Percentiles rank a stretch among this genome's conserved stretches.
These are phyloP conservation scores for Fundulus diaphanus DNA, from an alignment of 2,797 vertebrate genomes.

Conservation along the genomic window DNA sequence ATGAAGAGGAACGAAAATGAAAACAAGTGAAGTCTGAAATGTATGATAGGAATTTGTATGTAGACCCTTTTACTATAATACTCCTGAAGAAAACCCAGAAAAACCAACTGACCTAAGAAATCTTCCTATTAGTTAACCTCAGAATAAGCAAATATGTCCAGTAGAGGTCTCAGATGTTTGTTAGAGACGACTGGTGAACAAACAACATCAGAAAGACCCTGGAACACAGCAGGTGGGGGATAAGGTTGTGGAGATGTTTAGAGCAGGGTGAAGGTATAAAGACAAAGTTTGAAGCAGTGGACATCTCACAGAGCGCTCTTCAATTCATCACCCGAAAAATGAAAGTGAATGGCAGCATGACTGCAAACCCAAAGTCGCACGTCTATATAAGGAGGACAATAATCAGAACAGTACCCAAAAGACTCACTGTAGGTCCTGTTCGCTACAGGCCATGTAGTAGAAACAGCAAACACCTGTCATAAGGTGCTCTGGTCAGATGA, in stretches of 20 bases:
- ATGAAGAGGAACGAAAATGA: no score
- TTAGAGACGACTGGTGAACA: not conserved
- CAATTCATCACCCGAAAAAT: not conserved
- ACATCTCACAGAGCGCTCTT: no score
- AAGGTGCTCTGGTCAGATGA: no score
- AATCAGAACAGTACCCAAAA: not conserved
- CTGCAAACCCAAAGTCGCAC: not conserved
- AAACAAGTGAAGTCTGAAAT: no score
- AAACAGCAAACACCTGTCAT: no score
- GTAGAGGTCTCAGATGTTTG: not conserved
- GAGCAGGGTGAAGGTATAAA: not conserved
- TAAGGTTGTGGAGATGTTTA: not conserved
- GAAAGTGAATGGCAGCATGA: not conserved
- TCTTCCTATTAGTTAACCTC: not conserved
- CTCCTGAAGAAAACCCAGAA: not conserved
- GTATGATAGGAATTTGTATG: no score
- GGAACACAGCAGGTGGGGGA: not conserved
- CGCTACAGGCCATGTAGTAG: not conserved
- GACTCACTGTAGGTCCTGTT: not conserved
- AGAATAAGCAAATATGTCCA: not conserved
- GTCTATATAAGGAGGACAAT: not conserved
- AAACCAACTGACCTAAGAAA: not conserved
- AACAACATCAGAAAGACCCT: not conserved
- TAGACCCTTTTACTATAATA: not conserved
- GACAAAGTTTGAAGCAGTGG: not conserved